Evolutionary conservation across 2,797 vertebrate species (phyloP).

Genomic region (Poecilia gillii): DNA sequence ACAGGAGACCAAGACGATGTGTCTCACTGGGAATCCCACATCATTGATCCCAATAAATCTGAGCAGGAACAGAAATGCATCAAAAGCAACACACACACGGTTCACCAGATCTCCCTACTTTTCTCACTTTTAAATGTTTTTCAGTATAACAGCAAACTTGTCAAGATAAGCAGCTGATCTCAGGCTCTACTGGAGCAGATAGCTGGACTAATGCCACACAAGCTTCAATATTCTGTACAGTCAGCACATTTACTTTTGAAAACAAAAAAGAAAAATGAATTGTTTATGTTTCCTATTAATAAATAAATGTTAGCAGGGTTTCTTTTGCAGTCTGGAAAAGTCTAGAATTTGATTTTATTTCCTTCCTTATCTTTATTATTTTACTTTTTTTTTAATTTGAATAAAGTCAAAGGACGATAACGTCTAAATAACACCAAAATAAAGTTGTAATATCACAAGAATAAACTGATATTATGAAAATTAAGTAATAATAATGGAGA

Average conservation of each 20-base stretch:
- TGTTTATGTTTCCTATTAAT: too few species aligned
- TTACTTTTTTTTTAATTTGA: too few species aligned
- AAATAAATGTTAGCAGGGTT: too few species aligned
- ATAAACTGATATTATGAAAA: too few species aligned
- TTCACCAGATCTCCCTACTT: background rate
- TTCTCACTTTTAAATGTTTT: background rate
- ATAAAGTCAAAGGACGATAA: too few species aligned
- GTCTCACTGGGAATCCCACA: background rate
- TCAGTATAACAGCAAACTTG: too few species aligned
- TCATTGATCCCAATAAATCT: background rate
- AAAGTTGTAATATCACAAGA: too few species aligned
- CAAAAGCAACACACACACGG: background rate
- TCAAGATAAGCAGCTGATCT: too few species aligned
- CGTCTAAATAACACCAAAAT: too few species aligned
- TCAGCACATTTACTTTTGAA: background rate
- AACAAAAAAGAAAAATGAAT: background rate
- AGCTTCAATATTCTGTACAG: background rate
- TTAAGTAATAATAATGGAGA: too few species aligned
- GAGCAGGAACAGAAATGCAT: background rate
- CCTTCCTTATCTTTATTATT: background rate
- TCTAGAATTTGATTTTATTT: background rate
- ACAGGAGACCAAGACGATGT: background rate
- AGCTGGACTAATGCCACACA: background rate
- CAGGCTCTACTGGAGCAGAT: background rate
- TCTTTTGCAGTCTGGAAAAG: too few species aligned